Base-by-base conservation (phyloP, 2,797 vertebrate species). In the Siniperca obscura region DNA sequence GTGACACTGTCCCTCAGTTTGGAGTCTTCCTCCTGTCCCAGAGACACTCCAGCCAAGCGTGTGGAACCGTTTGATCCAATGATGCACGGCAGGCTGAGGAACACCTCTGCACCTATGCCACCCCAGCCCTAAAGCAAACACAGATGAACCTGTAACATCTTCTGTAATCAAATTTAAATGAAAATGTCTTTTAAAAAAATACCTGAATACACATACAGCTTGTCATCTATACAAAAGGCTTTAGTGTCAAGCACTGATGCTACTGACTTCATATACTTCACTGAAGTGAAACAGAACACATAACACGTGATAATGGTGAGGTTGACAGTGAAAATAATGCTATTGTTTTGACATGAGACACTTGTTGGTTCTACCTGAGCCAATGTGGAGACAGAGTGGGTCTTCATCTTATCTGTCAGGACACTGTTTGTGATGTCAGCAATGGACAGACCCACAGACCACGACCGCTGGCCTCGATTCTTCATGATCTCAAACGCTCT, bases 391-490 rank as follows among this genome's bases (percentile, higher is more conserved):
- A 99, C 92, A 1, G 97, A 98, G 95, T 99, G 98, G n/a, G 92
- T 78, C 90, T 97, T 98, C 87, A 86, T 97, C 92, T 95, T 96
- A 85, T 99, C 91, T 27, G 95, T 96, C 84, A 98, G 69, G 91
- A 99, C 94, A 52, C 95, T 98, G 90, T 98, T 96, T 50, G 94
- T 95, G 92, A 99, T 94, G 94, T 99, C 98, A 44, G 98, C 98
- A 17, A 99, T 87, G 3, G 98, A 99, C 67, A 99, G 94, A 55
- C 96, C 98, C 60, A 98, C 95, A 34, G 98, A 99, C 98, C 97
- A 99, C 0, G 98, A 98, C 67, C 96, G 95, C 91, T 99, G 98
- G 52, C 97, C 96, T 93, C 94, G 97, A 50, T 93, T 96, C 89
- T 97, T 97, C 62, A 97, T 93, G 38, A 98, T 85, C 91, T 98